Base-by-base conservation (phyloP, 2,888 invertebrate species). In the Cremastobaeus sp. region DNA sequence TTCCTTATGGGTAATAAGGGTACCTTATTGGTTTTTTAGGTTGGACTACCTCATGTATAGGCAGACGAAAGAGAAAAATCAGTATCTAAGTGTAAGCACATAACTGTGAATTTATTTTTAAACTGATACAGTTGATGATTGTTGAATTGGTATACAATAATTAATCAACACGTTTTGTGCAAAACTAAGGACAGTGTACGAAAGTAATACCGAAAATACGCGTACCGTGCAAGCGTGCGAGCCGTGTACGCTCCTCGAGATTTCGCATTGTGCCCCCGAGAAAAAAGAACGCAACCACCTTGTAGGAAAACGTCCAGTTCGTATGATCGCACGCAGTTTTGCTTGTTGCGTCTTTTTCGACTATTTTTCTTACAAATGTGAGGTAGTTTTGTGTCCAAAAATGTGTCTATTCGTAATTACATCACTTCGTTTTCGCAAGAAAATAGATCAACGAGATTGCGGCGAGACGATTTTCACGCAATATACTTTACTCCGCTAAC, bases 351-450 rank as follows among this genome's bases (percentile, higher is more conserved):
- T 28, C 18, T 37, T 21, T 57, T 52, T 50, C 20, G 20, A 54
- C 21, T 25, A 41, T 66, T 41, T 66, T 41, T 55, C 41, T 64
- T 71, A 71, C 52, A 71, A 71, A 71, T 57, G 64, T 71, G 71
- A 71, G 71, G 71, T 71, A 71, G 71, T 57, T 71, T 71, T 52
- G 70, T 69, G 55, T 62, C 70, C 70, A 62, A 70, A 70, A 70
- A 55, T 48, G 54, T 55, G 55, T 70, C 52, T 70, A 66, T 47
- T 48, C 34, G 25, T 48, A 50, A 11, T 48, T 66, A 57, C 43
- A 39, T 66, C 48, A 54, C 48, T 12, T 48, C 32, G 32, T 57
- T 66, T 57, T 41, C 57, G 57, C 66, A 57, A 50, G 41, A 66
- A 57, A 66, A 66, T 66, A 66, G 65, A 66, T 66, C 57, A 68